Percentiles rank a stretch among this genome's conserved stretches.
These are phyloP conservation scores for Drosophila ercepeae DNA, from an alignment of 1,140 invertebrate species.

Conservation along the genomic window DNA sequence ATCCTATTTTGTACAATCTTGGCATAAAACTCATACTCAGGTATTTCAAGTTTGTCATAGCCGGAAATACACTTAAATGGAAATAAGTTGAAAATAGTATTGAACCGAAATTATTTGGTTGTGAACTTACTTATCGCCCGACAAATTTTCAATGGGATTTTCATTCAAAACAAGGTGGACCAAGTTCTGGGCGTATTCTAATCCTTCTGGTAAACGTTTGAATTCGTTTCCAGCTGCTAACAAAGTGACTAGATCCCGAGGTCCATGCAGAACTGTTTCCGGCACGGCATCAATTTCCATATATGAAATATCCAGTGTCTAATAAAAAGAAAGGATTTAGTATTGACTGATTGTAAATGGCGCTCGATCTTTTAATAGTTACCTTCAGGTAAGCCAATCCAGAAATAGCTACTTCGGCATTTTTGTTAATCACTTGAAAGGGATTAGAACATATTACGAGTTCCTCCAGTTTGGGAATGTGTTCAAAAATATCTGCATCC, in stretches of 20 bases:
- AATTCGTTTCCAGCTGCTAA: slow-evolving; percentile 89
- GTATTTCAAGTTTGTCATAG: slow-evolving; percentile 85
- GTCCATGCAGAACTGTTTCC: slow-evolving; percentile 87
- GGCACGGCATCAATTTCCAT: slow-evolving; percentile 87
- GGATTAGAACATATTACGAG: slow-evolving; percentile 89
- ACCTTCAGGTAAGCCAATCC: slow-evolving; percentile 88
- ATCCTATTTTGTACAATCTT: slow-evolving; percentile 85
- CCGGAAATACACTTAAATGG: slow-evolving; percentile 86
- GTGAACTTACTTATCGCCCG: slow-evolving; percentile 78
- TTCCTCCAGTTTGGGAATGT: slow-evolving; percentile 86
- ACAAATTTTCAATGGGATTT: slow-evolving; percentile 87
- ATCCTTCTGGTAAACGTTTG: slow-evolving; percentile 85
- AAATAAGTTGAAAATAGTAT: neutral
- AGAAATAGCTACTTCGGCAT: slow-evolving; percentile 87
- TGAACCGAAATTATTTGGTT: neutral
- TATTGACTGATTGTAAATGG: no score
- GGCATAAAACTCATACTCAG: slow-evolving; percentile 88
- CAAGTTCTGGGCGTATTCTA: slow-evolving; percentile 86
- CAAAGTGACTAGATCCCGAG: slow-evolving; percentile 86
- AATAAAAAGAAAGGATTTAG: neutral
- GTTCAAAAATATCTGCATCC: slow-evolving; percentile 89
- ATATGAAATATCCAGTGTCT: slow-evolving; percentile 85
- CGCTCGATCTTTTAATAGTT: slow-evolving; percentile 6
- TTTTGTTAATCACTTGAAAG: slow-evolving; percentile 86
- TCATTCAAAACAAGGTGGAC: slow-evolving; percentile 87